These are phyloP conservation scores for Hyles euphorbiae DNA, from an alignment of 1,140 invertebrate species.

Conservation along the genomic window DNA sequence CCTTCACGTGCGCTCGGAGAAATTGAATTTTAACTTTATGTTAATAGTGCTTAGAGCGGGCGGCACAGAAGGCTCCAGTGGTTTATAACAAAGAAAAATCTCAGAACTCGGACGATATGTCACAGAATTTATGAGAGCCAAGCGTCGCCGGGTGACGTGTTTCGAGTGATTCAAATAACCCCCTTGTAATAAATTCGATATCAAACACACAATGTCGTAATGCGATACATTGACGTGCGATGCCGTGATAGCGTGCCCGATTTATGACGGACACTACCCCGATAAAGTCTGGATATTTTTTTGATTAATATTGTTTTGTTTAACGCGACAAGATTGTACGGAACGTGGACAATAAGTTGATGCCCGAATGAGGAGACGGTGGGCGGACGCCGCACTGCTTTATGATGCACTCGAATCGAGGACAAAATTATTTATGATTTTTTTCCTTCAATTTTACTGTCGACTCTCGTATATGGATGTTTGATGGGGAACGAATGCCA, in stretches of 20 bases:
- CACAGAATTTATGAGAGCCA: conserved; percentile 55
- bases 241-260: conserved; percentile 38
- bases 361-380: neutral
- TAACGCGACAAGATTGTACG: conserved; percentile 9
- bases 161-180: conserved; percentile 49
- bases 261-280: conserved; percentile 36
- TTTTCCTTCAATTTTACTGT: too few species aligned
- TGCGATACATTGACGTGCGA: conserved; percentile 46
- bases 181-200: conserved; percentile 50
- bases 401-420: too few species aligned
- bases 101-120: conserved; percentile 52
- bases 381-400: too few species aligned
- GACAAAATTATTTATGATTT: too few species aligned
- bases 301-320: conserved; percentile 42
- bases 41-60: conserved; percentile 18
- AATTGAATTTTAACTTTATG: conserved; percentile 25
- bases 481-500: too few species aligned
- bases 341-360: conserved; percentile 4
- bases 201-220: conserved; percentile 53
- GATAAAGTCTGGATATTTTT: conserved; percentile 24
- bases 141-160: conserved; percentile 45
- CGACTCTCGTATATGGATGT: too few species aligned
- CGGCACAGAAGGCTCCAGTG: neutral
- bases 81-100: conserved; percentile 47
- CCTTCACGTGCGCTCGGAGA: conserved; percentile 10